These are phyloP conservation scores for Pardalotus punctatus DNA, from an alignment of 2,113 vertebrate genomes.

Conservation along the genomic window DNA sequence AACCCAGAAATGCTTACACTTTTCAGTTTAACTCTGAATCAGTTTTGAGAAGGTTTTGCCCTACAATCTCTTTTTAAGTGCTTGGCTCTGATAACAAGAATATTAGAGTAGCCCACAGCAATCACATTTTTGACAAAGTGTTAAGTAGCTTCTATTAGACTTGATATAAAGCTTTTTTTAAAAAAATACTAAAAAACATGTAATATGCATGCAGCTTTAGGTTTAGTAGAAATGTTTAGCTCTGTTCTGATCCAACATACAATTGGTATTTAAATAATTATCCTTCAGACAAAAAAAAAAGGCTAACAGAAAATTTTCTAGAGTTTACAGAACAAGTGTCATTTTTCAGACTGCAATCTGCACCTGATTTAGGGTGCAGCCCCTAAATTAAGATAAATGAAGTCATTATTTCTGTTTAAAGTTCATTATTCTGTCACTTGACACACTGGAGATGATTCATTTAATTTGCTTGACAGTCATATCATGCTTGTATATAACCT, in stretches of 20 bases:
- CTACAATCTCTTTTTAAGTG: background rate
- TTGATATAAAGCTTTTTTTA: background rate
- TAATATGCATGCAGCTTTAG: background rate
- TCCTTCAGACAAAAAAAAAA: background rate
- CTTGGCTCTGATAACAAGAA: background rate
- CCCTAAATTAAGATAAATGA: constrained; percentile 14
- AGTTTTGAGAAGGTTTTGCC: background rate
- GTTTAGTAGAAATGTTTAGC: background rate
- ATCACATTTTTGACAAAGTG: background rate
- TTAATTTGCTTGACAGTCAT: background rate
- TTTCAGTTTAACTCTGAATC: background rate
- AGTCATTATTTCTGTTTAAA: background rate
- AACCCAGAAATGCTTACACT: background rate
- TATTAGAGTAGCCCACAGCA: background rate
- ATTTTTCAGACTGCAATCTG: background rate
- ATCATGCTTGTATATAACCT: background rate
- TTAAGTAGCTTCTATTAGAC: background rate
- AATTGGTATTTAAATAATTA: background rate
- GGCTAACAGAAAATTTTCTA: background rate
- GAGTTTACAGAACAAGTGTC: background rate
- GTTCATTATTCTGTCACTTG: background rate
- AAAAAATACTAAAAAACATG: background rate
- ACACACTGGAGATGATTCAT: background rate
- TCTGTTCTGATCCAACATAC: background rate
- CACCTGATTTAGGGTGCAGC: background rate